A percentile compares a stretch with the other conserved stretches of the same genome.
phyloP scores from a whole-genome alignment of 2,797 vertebrate genomes.

The Distichodus sexfasciatus region DNA sequence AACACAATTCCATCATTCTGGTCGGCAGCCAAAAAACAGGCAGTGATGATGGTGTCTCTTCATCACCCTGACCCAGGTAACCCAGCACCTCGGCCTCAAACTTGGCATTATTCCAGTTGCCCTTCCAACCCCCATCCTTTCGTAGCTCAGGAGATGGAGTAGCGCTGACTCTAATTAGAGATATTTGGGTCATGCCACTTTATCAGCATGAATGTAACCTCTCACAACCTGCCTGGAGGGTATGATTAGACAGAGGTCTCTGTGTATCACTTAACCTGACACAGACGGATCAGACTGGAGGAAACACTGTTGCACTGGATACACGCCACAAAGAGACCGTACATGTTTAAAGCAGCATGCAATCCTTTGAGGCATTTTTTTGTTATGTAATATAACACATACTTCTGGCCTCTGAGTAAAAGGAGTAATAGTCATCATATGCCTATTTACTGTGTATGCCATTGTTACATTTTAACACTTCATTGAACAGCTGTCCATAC shows the following conservation, averaged over 20 bases:
- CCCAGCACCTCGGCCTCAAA: constrained; percentile 25
- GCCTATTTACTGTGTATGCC: no score
- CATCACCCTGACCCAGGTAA: constrained; percentile 35
- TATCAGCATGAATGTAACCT: constrained; percentile 11
- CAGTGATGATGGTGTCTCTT: background rate
- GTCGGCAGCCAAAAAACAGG: constrained; percentile 26
- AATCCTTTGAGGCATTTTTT: no score
- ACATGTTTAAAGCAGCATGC: no score
- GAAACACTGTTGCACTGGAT: background rate
- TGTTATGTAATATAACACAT: no score
- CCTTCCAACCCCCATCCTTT: background rate
- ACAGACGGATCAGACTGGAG: background rate
- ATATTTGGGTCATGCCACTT: constrained; percentile 34
- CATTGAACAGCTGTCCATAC: no score
- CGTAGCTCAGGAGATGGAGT: constrained; percentile 36
- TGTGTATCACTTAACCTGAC: constrained; percentile 16
- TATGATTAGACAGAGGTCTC: background rate
- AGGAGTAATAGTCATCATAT: no score
- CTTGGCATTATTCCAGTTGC: constrained; percentile 7
- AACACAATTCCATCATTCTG: constrained; percentile 13
- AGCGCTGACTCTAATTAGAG: constrained; percentile 41
- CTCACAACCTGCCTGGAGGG: background rate
- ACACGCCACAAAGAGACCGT: no score
- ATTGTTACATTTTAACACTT: no score
- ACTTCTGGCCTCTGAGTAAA: no score